Evolutionary conservation across 2,888 invertebrate species (phyloP), one percentile per base, ranked within the genome.

Genomic region (Drosophila parthenogenetica): DNA sequence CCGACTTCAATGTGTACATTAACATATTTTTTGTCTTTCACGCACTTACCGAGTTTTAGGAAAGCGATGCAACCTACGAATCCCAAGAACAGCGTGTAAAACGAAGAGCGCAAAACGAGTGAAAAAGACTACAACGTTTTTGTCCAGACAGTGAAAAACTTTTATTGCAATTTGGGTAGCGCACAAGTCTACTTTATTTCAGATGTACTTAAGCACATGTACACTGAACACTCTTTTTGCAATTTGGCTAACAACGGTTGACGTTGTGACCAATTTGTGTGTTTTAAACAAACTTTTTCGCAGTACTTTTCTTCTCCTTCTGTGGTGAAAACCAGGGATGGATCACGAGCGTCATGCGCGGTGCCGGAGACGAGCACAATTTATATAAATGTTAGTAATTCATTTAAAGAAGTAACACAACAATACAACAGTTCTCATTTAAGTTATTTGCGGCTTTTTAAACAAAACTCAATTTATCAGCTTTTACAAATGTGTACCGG

Each of bases 21-120:
- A 66, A 66, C 45, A 42, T 11, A 22, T 60, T 59, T 55, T 25
- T 50, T 42, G 40, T 46, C 51, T 74, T 61, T 39, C 45, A 62
- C 49, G 35, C 55, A 88, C 83, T 88, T 87, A 86, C 86, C 86
- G 68, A 81, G 53, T 73, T 77, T 70, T 64, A 73, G 78, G 54
- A 68, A 79, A 77, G 79, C 77, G 79, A 65, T 79, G 79, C 80
- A 77, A 64, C 61, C 63, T 48, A 64, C 61, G 74, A 66, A 46
- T 64, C 79, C 61, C 48, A 69, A 76, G 82, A 74, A 83, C 86
- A 83, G 81, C 81, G 81, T 82, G 81, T 70, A 77, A 75, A 86
- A 68, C 76, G 77, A 75, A 83, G 69, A 86, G 80, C 88, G 86
- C 82, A 85, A 82, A 86, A 78, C 78, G 84, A 88, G 73, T 87